Base-by-base conservation (phyloP, 2,113 vertebrate genomes). In the Chaetura pelagica region DNA sequence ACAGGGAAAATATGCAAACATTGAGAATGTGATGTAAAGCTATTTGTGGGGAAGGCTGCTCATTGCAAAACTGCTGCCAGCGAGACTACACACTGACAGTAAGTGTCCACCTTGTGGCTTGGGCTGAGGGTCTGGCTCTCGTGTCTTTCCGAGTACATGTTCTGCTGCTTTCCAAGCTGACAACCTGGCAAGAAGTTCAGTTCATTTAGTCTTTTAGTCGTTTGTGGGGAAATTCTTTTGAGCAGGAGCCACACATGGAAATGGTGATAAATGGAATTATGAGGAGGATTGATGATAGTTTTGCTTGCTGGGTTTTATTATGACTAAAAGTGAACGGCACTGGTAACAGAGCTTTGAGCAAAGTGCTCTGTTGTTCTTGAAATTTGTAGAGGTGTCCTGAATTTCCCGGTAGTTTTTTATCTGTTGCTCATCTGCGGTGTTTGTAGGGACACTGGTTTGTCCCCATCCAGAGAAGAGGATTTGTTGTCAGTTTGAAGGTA, bases 21-120 rank as follows among this genome's bases (percentile, higher is more conserved):
- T 61, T 42, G 79, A 59, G 7, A 80, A 72, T 92, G 80, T 11
- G 32, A 1, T 59, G 58, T 84, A 76, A 63, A 92, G 42, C 91
- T 84, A 29, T 89, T 40, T 94, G 14, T 52, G 46, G 92, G 42
- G 79, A 34, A 71, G 48, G 59, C 80, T 90, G 18, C 62, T 93
- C 38, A 5, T 55, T 80, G 74, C 0, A 6, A 75, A 44, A 4
- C 59, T 71, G 75, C 76, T 86, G 61, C 88, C 89, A 66, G 68
- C 0, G 1, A 85, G 75, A 30, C 58, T 73, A 13, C 67, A 66
- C 17, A 8, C n/a, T 87, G 52, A 34, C 52, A 7, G 91, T 97
- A 78, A 97, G 97, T 97, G 87, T 83, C 16, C 29, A 16, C 5
- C 11, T 3, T 2, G 19, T 66, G 1, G 4, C 35, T 61, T 49